A percentile compares a stretch with the other conserved stretches of the same genome.
phyloP scores from a whole-genome alignment of 1,140 invertebrate species.

The Drosophila kikkawai region DNA sequence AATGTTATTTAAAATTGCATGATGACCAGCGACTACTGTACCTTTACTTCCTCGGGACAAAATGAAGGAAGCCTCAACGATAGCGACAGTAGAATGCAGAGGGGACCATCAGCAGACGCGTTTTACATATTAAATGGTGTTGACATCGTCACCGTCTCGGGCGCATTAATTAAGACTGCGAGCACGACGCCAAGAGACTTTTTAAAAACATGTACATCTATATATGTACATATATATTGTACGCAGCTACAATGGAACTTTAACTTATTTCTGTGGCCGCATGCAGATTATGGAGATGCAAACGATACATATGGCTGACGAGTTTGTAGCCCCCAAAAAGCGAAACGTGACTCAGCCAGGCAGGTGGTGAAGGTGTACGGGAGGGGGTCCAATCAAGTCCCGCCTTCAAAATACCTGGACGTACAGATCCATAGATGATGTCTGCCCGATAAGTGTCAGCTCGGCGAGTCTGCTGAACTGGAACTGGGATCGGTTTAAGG shows the following conservation, averaged over 20 bases:
- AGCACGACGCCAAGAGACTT: slow-evolving; percentile 37
- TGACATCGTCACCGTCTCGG: slow-evolving; percentile 41
- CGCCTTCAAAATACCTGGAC: slow-evolving; percentile 55
- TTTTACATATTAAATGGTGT: slow-evolving; percentile 68
- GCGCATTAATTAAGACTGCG: slow-evolving; percentile 72
- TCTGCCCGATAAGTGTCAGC: slow-evolving; percentile 65
- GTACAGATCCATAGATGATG: slow-evolving; percentile 58
- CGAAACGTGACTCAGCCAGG: slow-evolving; percentile 73
- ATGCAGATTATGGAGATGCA: slow-evolving; percentile 58
- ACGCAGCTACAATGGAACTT: slow-evolving; percentile 65
- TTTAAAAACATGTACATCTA: slow-evolving; percentile 20
- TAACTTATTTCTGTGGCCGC: slow-evolving; percentile 52
- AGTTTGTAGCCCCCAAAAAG: slow-evolving; percentile 60
- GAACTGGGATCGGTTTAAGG: slow-evolving; percentile 33
- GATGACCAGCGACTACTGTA: neutral
- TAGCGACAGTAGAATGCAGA: slow-evolving; percentile 30
- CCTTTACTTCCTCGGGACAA: neutral
- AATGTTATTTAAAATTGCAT: neutral
- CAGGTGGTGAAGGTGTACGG: neutral
- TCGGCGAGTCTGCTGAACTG: slow-evolving; percentile 36
- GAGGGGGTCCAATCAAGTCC: slow-evolving; percentile 31
- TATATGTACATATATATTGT: slow-evolving; percentile 21
- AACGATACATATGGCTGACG: slow-evolving; percentile 47
- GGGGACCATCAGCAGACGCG: slow-evolving; percentile 52
- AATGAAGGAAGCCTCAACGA: slow-evolving; percentile 20